Conservation (phyloP, 2,797 vertebrate species). For the Hylomyscus alleni region DNA sequence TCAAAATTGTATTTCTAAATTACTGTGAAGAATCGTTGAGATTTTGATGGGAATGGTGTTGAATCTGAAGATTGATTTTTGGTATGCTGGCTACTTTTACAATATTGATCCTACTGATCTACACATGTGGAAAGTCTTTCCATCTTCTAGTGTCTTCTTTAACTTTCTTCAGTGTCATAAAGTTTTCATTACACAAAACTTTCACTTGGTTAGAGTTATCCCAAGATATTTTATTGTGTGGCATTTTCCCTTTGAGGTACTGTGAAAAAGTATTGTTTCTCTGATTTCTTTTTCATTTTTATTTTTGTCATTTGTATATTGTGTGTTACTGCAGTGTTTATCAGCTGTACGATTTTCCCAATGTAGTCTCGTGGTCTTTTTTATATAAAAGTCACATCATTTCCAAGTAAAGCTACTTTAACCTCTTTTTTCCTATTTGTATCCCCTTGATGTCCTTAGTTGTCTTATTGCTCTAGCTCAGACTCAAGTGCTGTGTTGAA, state of each 20-base stretch:
- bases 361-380: not conserved
- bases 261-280: not conserved
- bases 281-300: not conserved
- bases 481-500: not conserved
- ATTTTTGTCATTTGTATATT: not conserved
- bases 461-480: not conserved
- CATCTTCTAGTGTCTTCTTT: not conserved
- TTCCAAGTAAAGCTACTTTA: not conserved
- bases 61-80: not conserved
- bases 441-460: not conserved
- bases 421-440: not conserved
- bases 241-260: not conserved
- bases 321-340: not conserved
- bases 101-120: not conserved
- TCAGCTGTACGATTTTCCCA: too few relatives aligned
- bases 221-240: not conserved
- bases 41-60: not conserved
- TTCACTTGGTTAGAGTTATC: not conserved
- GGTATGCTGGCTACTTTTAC: not conserved
- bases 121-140: not conserved
- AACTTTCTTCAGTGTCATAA: not conserved
- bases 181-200: not conserved
- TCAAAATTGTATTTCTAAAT: too few relatives aligned
- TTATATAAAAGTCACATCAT: not conserved
- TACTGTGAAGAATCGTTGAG: not conserved